Base-by-base conservation (phyloP, 1,140 invertebrate species). In the Cotesia glomerata region DNA sequence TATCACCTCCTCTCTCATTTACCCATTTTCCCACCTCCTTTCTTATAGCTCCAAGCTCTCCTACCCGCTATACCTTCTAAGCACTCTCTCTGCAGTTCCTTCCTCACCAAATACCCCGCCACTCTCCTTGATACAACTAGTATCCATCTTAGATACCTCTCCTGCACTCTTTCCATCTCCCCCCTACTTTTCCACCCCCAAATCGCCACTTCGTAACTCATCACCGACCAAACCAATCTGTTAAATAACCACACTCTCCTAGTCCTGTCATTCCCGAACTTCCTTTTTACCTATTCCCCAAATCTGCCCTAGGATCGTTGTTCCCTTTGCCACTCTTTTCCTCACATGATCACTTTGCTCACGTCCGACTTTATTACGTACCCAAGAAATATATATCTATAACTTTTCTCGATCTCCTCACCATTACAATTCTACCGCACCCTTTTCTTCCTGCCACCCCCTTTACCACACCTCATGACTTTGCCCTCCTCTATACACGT, bases 31-130 rank as follows among this genome's bases (percentile, higher is more conserved):
- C n/a, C n/a, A n/a, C n/a, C n/a, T n/a, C n/a, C n/a, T n/a, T n/a
- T n/a, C n/a, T n/a, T n/a, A n/a, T n/a, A n/a, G n/a, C n/a, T n/a
- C n/a, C n/a, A n/a, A n/a, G n/a, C n/a, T n/a, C n/a, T n/a, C n/a
- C n/a, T n/a, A n/a, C n/a, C n/a, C n/a, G n/a, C n/a, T n/a, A n/a
- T n/a, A n/a, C n/a, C n/a, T n/a, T n/a, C n/a, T n/a, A n/a, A n/a
- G n/a, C n/a, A n/a, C n/a, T 64, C 59, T 51, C 71, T 66, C 34
- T 49, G 45, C 34, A 66, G 32, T 14, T 72, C 71, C 54, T 72
- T 51, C 45, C 71, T 72, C 34, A 72, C 62, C 71, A 36, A 65
- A n/a, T 72, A 72, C 18, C 71, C 71, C 18, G 71, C 9, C 18
- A 59, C 62, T 8, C 49, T 54, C 26, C 54, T 52, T 26, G 13